Conservation (phyloP, 2,113 vertebrate species). For the Ranitomeya imitator region DNA sequence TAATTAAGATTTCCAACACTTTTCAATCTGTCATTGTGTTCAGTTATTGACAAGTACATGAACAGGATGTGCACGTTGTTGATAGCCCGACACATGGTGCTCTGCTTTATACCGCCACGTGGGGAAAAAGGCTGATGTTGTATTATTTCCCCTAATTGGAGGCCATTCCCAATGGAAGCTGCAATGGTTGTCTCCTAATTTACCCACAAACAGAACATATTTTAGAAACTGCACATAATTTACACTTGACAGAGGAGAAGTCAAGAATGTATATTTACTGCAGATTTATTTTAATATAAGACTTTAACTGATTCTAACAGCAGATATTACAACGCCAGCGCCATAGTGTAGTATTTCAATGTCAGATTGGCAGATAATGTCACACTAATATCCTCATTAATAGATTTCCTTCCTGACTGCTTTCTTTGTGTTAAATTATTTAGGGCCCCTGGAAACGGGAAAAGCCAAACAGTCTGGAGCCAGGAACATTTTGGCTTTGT, state of each 20-base stretch:
- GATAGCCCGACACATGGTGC: too few relatives aligned
- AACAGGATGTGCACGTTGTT: too few relatives aligned
- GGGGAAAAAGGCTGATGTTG: too few relatives aligned
- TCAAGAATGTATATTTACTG: not conserved
- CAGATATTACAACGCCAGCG: not conserved
- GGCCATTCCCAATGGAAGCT: too few relatives aligned
- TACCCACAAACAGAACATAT: not conserved
- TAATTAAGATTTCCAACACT: too few relatives aligned
- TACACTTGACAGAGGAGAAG: not conserved
- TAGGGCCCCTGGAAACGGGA: constrained; percentile 8
- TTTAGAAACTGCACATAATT: not conserved
- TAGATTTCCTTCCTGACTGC: constrained; percentile 38
- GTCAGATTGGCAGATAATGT: not conserved
- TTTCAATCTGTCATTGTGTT: too few relatives aligned
- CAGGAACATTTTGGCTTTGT: constrained; percentile 11
- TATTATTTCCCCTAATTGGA: too few relatives aligned
- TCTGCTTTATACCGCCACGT: too few relatives aligned
- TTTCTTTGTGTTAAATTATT: constrained; percentile 32
- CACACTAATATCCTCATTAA: constrained; percentile 28
- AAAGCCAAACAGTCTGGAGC: constrained; percentile 52
- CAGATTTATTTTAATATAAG: not conserved
- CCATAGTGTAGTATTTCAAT: not conserved
- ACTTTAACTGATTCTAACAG: not conserved
- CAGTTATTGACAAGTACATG: too few relatives aligned
- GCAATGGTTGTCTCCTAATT: not conserved